Evolutionary conservation across 2,888 invertebrate species (phyloP), one percentile per base, ranked within the genome.

Genomic region (Scaptomyza parva): DNA sequence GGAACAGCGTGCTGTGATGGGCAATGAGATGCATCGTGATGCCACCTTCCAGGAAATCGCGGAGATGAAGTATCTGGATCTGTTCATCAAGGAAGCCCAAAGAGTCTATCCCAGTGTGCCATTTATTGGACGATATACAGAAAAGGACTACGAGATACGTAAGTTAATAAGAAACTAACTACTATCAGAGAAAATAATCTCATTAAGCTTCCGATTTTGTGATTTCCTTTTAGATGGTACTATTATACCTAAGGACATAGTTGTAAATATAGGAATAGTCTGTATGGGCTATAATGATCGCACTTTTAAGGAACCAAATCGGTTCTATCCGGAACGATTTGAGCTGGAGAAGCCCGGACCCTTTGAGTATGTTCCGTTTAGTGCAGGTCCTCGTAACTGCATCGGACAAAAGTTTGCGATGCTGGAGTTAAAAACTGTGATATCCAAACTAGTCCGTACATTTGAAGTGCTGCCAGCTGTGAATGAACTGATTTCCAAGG

Each of bases 371-470:
- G 81, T 95, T 1, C 93, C 94, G 0, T 95, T 95, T 61, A 94
- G 94, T 76, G 94, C 94, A 8, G 94, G 94, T 0, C 93, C 94
- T 0, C 92, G 94, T 41, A 95, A 94, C 78, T 94, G 94, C 71
- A 93, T 94, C 63, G 91, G 90, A 54, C 93, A 93, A 85, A 93
- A 92, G 81, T 92, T 91, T 87, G 93, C 91, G 39, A 90, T 93
- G 88, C 84, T 94, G 78, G 93, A 94, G 84, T 89, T 94, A 76
- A 94, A 94, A 87, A 90, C 92, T 0, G 89, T 92, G 0, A 60
- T 94, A 2, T 93, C 93, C 0, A 93, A 93, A 78, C 76, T 94
- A 5, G 79, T 94, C 12, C 92, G 93, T 52, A 89, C 92, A 40
- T 94, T 93, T 71, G 89, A 92, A 70, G 88, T 92, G 11, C 63